A percentile compares a stretch with the other conserved stretches of the same genome.
Conservation (phyloP, 1,140 invertebrate genomes). For the roundworm (Caenorhabditis elegans) region DNA sequence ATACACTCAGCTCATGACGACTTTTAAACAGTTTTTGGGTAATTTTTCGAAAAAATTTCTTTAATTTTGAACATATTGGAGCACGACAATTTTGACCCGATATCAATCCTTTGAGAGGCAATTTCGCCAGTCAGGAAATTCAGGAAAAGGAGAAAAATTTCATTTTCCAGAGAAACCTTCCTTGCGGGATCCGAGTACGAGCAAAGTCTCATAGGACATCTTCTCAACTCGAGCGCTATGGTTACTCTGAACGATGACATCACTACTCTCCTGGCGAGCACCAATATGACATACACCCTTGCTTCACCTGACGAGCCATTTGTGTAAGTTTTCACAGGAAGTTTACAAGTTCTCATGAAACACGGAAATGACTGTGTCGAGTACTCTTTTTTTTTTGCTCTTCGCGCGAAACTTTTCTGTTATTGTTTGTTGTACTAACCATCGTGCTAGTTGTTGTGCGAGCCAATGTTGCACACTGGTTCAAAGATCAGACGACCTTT, state of each 20-base stretch:
- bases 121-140: too few relatives aligned
- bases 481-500: not conserved
- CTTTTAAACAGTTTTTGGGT: too few relatives aligned
- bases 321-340: not conserved
- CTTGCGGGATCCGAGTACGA: not conserved
- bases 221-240: not conserved
- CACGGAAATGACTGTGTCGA: not conserved
- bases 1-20: too few relatives aligned
- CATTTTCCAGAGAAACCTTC: not conserved
- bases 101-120: too few relatives aligned
- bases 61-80: too few relatives aligned
- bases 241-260: not conserved
- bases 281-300: not conserved
- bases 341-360: not conserved
- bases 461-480: not conserved
- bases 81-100: too few relatives aligned
- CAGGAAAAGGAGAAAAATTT: too few relatives aligned
- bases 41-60: too few relatives aligned
- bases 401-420: not conserved
- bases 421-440: conserved; percentile 12
- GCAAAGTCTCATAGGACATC: not conserved
- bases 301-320: not conserved
- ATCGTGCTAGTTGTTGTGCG: not conserved
- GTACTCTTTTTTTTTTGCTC: not conserved
- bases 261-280: not conserved